A percentile compares a stretch with the other conserved stretches of the same genome.
Conservation (phyloP, 2,888 invertebrate species). For the Glyphotaelius pellucidus region DNA sequence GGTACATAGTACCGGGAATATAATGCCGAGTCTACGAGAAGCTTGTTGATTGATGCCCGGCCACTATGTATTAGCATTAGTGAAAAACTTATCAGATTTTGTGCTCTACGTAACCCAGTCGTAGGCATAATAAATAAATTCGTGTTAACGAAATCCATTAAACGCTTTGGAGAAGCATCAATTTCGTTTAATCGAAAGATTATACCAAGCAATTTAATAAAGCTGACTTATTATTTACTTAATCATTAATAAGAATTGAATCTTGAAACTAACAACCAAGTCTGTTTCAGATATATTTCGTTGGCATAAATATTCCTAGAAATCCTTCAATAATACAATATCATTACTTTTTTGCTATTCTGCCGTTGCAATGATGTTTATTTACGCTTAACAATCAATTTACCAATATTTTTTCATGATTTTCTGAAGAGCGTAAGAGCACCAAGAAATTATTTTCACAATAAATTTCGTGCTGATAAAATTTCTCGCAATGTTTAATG, state of each 20-base stretch:
- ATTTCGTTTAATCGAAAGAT: background rate
- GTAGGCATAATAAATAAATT: background rate
- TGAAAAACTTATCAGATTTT: background rate
- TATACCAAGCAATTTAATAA: background rate
- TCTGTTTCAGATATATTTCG: background rate
- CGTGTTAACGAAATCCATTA: background rate
- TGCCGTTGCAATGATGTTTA: background rate
- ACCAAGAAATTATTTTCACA: background rate
- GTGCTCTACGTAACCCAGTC: background rate
- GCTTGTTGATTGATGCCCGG: background rate
- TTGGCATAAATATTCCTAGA: background rate
- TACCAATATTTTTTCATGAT: background rate
- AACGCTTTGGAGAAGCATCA: background rate
- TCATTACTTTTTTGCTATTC: background rate
- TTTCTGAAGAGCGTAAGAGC: background rate
- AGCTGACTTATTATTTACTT: background rate
- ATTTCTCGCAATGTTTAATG: slow-evolving; percentile 4
- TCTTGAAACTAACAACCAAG: background rate
- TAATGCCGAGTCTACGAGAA: slow-evolving; percentile 13
- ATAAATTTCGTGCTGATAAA: background rate
- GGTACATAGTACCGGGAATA: background rate
- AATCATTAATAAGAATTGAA: background rate
- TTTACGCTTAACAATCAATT: background rate
- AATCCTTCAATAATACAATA: background rate
- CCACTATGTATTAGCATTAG: background rate